Evolutionary conservation across 2,797 vertebrate species (phyloP).

Genomic region (Gallinago solitaria): DNA sequence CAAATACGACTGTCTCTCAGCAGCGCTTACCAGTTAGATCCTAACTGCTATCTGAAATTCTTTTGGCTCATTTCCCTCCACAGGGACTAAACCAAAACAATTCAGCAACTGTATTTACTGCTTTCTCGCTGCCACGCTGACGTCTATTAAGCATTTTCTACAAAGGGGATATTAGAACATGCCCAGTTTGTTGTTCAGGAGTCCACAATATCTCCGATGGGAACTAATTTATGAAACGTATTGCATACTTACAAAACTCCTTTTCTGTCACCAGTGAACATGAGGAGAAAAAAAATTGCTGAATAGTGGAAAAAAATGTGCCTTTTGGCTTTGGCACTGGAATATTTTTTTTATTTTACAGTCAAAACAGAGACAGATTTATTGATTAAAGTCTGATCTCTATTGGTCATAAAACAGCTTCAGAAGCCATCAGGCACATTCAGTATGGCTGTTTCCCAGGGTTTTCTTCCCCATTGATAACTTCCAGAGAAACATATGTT

Average conservation of each 20-base stretch:
- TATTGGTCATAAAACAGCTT: slow-evolving; percentile 24
- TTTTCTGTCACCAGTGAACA: not conserved
- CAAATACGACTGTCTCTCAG: not conserved
- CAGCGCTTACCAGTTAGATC: not conserved
- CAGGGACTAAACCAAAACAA: not conserved
- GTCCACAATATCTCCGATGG: not conserved
- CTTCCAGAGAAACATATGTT: slow-evolving; percentile 5
- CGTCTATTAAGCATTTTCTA: not conserved
- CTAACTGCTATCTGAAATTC: not conserved
- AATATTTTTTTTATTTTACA: slow-evolving; percentile 5
- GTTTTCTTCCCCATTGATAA: not conserved
- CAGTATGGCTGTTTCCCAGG: slow-evolving; percentile 1
- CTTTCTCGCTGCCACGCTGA: not conserved
- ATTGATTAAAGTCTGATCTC: slow-evolving; percentile 39
- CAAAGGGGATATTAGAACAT: not conserved
- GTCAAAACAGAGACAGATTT: slow-evolving; percentile 41
- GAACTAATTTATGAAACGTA: not conserved
- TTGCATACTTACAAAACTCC: not conserved
- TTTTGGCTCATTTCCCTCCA: not conserved
- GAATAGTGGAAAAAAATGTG: not conserved
- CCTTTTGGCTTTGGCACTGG: slow-evolving; percentile 16
- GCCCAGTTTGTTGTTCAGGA: not conserved
- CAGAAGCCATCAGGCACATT: slow-evolving; percentile 10
- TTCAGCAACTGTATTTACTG: not conserved
- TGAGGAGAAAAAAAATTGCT: not conserved